Conservation (phyloP, 1,140 invertebrate species). For the Arctopsyche grandis region DNA sequence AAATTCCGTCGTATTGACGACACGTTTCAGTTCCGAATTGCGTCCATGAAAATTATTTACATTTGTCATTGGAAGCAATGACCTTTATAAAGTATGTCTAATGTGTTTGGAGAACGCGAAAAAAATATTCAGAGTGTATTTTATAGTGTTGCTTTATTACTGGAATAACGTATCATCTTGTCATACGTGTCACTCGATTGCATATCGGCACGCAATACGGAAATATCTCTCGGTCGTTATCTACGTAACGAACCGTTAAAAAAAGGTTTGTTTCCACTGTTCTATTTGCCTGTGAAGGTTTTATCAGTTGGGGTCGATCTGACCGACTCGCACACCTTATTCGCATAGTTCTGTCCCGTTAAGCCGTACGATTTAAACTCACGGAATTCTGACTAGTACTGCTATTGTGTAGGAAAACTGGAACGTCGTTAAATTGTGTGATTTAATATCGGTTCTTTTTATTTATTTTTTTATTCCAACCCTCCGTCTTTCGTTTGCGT, state of each 20-base stretch:
- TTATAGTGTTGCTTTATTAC: conserved; percentile 18
- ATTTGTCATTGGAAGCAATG: too few relatives aligned
- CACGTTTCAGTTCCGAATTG: too few relatives aligned
- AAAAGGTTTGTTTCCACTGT: not conserved
- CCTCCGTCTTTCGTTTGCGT: too few relatives aligned
- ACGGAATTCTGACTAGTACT: conserved; percentile 11
- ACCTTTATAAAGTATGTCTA: too few relatives aligned
- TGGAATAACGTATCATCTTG: conserved; percentile 11
- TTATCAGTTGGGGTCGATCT: not conserved
- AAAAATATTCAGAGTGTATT: not conserved
- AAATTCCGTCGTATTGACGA: too few relatives aligned
- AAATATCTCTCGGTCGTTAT: conserved; percentile 5
- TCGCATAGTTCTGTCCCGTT: conserved; percentile 30
- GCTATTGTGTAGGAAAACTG: not conserved
- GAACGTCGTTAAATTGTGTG: conserved; percentile 16
- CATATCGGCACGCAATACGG: not conserved
- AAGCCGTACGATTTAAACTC: conserved; percentile 25
- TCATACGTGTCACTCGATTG: conserved; percentile 20
- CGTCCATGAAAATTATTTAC: too few relatives aligned
- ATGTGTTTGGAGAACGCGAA: too few relatives aligned
- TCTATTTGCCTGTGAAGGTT: not conserved
- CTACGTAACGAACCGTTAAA: not conserved
- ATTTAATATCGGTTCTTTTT: conserved; percentile 1
- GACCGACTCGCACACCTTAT: conserved; percentile 27
- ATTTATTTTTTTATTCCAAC: not conserved